Evolutionary conservation across 1,140 invertebrate species (phyloP).

Genomic region (Cherax quadricarinatus): DNA sequence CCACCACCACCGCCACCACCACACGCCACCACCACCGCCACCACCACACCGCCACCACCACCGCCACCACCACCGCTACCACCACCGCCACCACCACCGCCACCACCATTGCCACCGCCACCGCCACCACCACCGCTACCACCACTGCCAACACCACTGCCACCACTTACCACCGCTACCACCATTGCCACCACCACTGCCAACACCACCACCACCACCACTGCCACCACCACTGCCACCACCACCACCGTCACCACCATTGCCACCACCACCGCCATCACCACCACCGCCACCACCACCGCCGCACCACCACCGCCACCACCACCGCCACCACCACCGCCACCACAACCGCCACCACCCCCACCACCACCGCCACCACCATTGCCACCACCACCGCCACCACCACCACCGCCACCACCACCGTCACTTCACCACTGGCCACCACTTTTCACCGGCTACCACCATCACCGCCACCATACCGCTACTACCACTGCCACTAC

Average conservation of each 20-base stretch:
- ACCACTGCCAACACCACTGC: too few relatives aligned
- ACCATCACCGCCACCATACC: too few relatives aligned
- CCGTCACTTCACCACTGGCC: not conserved
- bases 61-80: constrained; percentile 8
- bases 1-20: too few relatives aligned
- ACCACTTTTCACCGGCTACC: not conserved
- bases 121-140: constrained; percentile 2
- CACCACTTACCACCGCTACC: too few relatives aligned
- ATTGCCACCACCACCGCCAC: constrained; percentile 2
- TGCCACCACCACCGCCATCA: constrained; percentile 8
- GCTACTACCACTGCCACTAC: not conserved
- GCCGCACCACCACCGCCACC: too few relatives aligned
- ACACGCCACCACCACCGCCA: too few relatives aligned
- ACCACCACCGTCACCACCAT: constrained; percentile 9
- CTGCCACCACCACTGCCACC: too few relatives aligned
- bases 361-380: constrained; percentile 8
- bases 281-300: too few relatives aligned
- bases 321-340: too few relatives aligned
- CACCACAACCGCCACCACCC: too few relatives aligned
- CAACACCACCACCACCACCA: too few relatives aligned
- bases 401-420: constrained; percentile 9
- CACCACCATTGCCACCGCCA: constrained; percentile 9
- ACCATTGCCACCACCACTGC: too few relatives aligned
- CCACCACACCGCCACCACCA: constrained; percentile 1
- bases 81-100: constrained; percentile 8